Conservation (phyloP, 2,113 vertebrate genomes). For the Mesoclemmys tuberculata region DNA sequence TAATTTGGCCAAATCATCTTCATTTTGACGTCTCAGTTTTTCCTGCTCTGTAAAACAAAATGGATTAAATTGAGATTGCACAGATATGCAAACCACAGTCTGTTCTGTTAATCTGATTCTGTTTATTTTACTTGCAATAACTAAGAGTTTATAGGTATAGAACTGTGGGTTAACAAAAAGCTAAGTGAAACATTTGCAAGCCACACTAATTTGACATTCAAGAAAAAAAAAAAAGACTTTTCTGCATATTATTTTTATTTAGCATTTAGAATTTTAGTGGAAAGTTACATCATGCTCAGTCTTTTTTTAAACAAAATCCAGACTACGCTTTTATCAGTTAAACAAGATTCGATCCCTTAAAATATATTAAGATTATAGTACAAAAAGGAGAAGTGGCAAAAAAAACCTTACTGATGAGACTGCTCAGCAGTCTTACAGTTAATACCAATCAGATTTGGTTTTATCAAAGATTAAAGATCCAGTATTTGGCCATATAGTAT, state of each 20-base stretch:
- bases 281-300: slow-evolving; percentile 6
- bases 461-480: background rate
- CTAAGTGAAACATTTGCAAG: background rate
- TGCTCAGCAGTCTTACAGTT: slow-evolving; percentile 43
- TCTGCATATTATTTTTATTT: slow-evolving; percentile 72
- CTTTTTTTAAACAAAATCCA: background rate
- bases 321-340: background rate
- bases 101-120: background rate
- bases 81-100: background rate
- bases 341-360: slow-evolving; percentile 6
- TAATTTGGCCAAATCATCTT: slow-evolving; percentile 73
- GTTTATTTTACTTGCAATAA: background rate
- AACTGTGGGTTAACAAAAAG: rapidly evolving
- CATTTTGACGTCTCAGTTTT: slow-evolving; percentile 48
- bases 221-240: slow-evolving; percentile 65
- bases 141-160: background rate
- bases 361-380: slow-evolving; percentile 3
- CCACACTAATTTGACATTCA: background rate
- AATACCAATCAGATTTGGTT: background rate
- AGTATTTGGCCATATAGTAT: background rate
- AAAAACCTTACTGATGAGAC: slow-evolving; percentile 15
- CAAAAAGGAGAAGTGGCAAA: background rate
- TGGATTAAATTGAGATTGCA: background rate
- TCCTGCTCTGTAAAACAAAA: slow-evolving; percentile 70
- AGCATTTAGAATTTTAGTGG: background rate